Percentiles rank a stretch among this genome's conserved stretches.
phyloP scores from a whole-genome alignment of 92 coral and sea anemone genomes.

The Ricordea florida region DNA sequence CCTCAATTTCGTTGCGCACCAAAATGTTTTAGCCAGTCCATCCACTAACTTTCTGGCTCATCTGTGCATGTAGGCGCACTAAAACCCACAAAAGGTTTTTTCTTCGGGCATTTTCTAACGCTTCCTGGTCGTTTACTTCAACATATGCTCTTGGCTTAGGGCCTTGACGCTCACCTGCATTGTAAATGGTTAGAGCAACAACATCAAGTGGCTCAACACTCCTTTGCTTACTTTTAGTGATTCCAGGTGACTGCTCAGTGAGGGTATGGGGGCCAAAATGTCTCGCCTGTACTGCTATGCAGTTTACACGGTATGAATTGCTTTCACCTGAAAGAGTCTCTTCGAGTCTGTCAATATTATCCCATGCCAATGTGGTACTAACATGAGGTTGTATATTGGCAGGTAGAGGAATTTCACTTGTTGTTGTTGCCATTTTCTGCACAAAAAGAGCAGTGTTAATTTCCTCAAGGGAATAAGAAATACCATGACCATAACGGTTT shows the following conservation, averaged over 20 bases:
- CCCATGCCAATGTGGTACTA: slow-evolving; percentile 55
- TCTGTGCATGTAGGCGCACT: slow-evolving; percentile 28
- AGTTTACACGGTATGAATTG: slow-evolving; percentile 52
- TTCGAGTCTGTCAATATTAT: slow-evolving; percentile 56
- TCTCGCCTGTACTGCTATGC: slow-evolving; percentile 51
- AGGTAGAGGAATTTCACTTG: slow-evolving; percentile 43
- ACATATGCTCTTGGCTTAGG: slow-evolving; percentile 40
- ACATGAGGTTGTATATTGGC: slow-evolving; percentile 35
- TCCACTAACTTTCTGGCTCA: slow-evolving; percentile 23
- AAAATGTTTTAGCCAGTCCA: slow-evolving; percentile 72
- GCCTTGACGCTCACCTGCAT: slow-evolving; percentile 51
- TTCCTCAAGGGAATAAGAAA: slow-evolving; percentile 57
- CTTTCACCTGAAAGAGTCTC: slow-evolving; percentile 54
- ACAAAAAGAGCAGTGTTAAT: slow-evolving; percentile 57
- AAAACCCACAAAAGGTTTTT: slow-evolving; percentile 39
- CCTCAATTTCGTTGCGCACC: slow-evolving; percentile 23
- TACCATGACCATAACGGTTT: slow-evolving; percentile 24
- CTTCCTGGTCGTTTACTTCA: slow-evolving; percentile 20
- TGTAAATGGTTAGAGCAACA: slow-evolving; percentile 20
- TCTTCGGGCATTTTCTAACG: slow-evolving; percentile 1
- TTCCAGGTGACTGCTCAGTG: background rate
- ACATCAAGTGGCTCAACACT: slow-evolving; percentile 19
- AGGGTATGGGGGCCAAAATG: slow-evolving; percentile 27
- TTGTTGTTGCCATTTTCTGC: slow-evolving; percentile 39
- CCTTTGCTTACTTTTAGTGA: slow-evolving; percentile 35